A percentile compares a stretch with the other conserved stretches of the same genome.
phyloP scores from a whole-genome alignment of 53 echinoderm and acorn worm genomes.

The Paracentrotus lividus region DNA sequence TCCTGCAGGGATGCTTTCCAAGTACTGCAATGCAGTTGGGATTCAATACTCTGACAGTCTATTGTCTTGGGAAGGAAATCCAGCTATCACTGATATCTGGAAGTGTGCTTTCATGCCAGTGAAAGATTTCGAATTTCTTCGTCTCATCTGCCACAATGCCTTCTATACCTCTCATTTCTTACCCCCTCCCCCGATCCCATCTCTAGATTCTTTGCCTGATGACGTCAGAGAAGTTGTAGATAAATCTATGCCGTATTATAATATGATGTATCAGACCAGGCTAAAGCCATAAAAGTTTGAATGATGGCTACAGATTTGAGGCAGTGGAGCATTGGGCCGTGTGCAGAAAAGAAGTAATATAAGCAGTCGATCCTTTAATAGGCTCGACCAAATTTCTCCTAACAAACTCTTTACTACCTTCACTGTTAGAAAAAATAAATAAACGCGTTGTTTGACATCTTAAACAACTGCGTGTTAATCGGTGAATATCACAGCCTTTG shows the following conservation, averaged over 20 bases:
- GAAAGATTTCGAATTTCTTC: slow-evolving; percentile 37
- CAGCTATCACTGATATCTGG: slow-evolving; percentile 47
- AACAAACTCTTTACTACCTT: too few species aligned
- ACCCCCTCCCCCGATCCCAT: slow-evolving; percentile 1
- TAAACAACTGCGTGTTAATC: too few species aligned
- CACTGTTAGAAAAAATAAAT: too few species aligned
- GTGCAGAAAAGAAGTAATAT: too few species aligned
- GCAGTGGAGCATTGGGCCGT: too few species aligned
- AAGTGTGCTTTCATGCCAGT: slow-evolving; percentile 56
- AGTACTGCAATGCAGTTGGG: slow-evolving; percentile 58
- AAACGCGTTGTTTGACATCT: too few species aligned
- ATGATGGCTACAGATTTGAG: too few species aligned
- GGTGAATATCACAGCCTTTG: too few species aligned
- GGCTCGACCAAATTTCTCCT: too few species aligned
- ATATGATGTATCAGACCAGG: slow-evolving; percentile 42
- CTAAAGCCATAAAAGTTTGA: background rate
- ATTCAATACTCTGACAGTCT: slow-evolving; percentile 51
- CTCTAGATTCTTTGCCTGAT: background rate
- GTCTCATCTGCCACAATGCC: slow-evolving; percentile 38
- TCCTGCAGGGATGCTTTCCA: slow-evolving; percentile 61
- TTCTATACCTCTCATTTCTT: slow-evolving; percentile 45
- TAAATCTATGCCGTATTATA: slow-evolving; percentile 51
- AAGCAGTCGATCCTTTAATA: too few species aligned
- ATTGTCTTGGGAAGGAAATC: slow-evolving; percentile 39
- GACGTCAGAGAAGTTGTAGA: slow-evolving; percentile 36